Evolutionary conservation across 2,888 invertebrate species (phyloP).

Genomic region (Nephrotoma appendiculata): DNA sequence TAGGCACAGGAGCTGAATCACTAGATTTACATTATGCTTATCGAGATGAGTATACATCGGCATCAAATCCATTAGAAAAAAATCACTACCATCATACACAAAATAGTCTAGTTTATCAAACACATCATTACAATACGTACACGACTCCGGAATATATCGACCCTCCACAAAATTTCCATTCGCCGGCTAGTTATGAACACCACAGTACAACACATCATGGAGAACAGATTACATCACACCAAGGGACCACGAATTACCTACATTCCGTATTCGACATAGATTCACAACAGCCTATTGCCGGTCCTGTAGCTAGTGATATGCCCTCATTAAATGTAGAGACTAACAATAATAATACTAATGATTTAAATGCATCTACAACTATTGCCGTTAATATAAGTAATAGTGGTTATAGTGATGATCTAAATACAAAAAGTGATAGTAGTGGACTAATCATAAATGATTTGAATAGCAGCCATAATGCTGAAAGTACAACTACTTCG

Average conservation of each 20-base stretch:
- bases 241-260: neutral
- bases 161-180: neutral
- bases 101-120: neutral
- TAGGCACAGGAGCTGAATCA: constrained; percentile 5
- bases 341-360: neutral
- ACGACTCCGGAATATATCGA: neutral
- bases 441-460: neutral
- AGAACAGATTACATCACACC: neutral
- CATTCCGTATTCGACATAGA: neutral
- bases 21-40: constrained; percentile 15
- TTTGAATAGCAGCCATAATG: neutral
- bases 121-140: neutral
- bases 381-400: neutral
- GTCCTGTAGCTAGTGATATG: neutral
- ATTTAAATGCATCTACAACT: neutral
- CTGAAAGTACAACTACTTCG: neutral
- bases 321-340: neutral
- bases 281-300: neutral
- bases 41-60: constrained; percentile 10
- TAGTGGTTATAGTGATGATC: neutral
- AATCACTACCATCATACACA: neutral
- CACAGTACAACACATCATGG: neutral
- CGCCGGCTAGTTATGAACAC: neutral
- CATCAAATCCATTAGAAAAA: neutral
- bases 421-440: neutral